Base-by-base conservation (phyloP, 2,797 vertebrate species). In the Silurus lanzhouensis region DNA sequence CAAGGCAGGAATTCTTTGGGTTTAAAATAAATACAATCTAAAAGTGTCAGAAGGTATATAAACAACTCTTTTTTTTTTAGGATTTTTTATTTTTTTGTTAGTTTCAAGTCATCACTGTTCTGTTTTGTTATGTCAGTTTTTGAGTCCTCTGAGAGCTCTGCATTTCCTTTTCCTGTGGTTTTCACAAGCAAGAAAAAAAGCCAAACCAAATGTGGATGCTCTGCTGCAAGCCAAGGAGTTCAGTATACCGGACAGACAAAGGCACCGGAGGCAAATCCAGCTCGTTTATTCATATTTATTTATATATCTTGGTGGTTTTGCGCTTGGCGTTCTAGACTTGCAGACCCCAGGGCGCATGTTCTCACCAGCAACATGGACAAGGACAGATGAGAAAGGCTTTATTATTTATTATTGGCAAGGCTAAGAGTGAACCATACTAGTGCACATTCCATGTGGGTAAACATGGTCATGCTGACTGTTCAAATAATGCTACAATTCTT, bases 131-230 rank as follows among this genome's bases (percentile, higher is more conserved):
- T 82, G 74, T 90, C 91, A 92, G 90, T 94, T 94, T 94, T 93
- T 83, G 82, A 93, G 93, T 87, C 88, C 93, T 95, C 93, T 91
- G 89, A 89, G 87, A 82, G 90, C 92, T 93, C 90, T 91, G 68
- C 83, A 91, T 94, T 95, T 95, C 95, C 95, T 95, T 94, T 95
- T 95, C 94, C 95, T 95, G 94, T 94, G 95, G 95, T 94, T 94
- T 95, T 92, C 72, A 90, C 90, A 83, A 61, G 57, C 90, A 90
- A 91, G 93, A 93, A 91, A 93, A 92, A 52, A 7, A 92, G 94
- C 95, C 95, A 95, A 95, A 94, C 93, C 94, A 93, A 94, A 94
- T 94, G 94, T 95, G 93, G 94, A 95, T 93, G 92, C 94, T 93
- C 92, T 92, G 88, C 91, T 94, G 92, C 92, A 91, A 89, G 72